Evolutionary conservation across 2,113 vertebrate species (phyloP).

Genomic region (Heterocephalus glaber): DNA sequence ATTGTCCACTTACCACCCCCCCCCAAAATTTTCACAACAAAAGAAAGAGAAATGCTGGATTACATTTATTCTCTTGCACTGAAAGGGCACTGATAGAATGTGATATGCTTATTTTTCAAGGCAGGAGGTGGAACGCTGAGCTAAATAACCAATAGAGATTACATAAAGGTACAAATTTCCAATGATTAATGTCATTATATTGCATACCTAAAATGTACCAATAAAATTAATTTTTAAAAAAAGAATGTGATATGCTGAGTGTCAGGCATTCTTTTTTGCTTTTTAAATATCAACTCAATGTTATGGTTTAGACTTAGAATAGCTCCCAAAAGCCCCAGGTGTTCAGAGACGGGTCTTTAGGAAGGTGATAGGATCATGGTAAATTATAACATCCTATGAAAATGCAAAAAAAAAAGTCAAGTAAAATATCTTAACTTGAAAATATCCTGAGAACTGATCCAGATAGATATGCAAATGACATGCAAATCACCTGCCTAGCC

Average conservation of each 20-base stretch:
- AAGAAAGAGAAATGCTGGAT: neutral
- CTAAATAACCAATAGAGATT: no score
- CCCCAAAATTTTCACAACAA: neutral
- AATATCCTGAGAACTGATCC: neutral
- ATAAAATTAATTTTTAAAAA: no score
- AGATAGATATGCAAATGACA: neutral
- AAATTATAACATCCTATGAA: neutral
- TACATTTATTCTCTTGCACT: neutral
- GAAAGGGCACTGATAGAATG: neutral
- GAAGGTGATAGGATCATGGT: slow-evolving; percentile 28
- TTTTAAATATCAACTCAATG: neutral
- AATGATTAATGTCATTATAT: no score
- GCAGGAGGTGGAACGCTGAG: no score
- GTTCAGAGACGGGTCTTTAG: neutral
- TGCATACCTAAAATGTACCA: neutral
- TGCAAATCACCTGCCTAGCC: slow-evolving; percentile 21
- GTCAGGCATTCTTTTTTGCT: neutral
- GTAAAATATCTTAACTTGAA: slow-evolving; percentile 27
- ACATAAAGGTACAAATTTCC: no score
- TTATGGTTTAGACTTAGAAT: neutral
- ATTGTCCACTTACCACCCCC: neutral
- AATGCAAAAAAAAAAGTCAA: neutral
- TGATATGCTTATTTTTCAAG: no score
- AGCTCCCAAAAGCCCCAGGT: neutral
- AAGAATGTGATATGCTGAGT: neutral